Evolutionary conservation across 2,113 vertebrate species (phyloP), one percentile per base, ranked within the genome.

Genomic region (Tachysurus vachellii): DNA sequence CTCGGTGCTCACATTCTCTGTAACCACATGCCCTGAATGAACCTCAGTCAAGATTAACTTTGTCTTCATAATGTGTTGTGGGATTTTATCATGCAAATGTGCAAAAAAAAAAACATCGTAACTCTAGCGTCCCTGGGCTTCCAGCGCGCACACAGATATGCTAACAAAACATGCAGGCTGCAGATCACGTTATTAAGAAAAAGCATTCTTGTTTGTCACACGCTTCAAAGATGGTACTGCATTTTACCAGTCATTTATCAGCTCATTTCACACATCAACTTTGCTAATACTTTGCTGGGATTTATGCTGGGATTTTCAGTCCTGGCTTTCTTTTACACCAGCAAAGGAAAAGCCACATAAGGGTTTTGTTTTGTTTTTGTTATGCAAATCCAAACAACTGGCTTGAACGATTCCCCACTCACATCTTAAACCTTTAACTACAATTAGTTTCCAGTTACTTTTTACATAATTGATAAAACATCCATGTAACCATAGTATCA

Each of bases 21-120:
- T 75, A 50, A 76, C 73, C 73, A 76, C 50, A 77, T 28, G 75
- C 47, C 50, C 11, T 28, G 7, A 54, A 54, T 28, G 75, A 54
- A 28, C 50, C 75, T 79, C 75, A 79, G 79, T 31, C 79, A 80
- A 61, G 54, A 80, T 57, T 21, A 59, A 61, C 56, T 26, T 80
- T 56, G 50, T 79, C 76, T 56, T 61, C 50, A 54, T 77, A 17
- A 53, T 54, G 75, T 56, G 75, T 56, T 79, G 47, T 76, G 44
- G 73, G 44, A n/a, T 50, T 76, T 75, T 44, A 47, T n/a, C 23
- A 53, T 76, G 73, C 17, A 50, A 14, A 28, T 77, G 50, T 54
- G 50, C 5, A n/a, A 50, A 76, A n/a, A 50, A 76, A n/a, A 62
- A 68, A 21, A 44, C 11, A 42, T 71, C 14, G 23, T 76, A 75